Conservation (phyloP, 2,888 invertebrate species). For the Choreutis nemorana region DNA sequence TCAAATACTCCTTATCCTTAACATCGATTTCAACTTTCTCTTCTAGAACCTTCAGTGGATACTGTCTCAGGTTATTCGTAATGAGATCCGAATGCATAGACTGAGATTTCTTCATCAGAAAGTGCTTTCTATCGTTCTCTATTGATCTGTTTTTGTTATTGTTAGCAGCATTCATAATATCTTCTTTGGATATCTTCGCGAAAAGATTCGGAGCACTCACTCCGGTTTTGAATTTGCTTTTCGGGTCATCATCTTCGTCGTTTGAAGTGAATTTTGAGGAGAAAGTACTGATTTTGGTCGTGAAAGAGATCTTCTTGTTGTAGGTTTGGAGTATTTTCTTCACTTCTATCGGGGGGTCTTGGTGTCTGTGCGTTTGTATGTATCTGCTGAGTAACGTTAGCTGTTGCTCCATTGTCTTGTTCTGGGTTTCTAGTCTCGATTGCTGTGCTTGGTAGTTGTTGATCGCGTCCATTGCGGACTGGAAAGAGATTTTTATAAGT, state of each 20-base stretch:
- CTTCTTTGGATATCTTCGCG: conserved; percentile 37
- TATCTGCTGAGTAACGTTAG: conserved; percentile 76
- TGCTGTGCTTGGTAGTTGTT: conserved; percentile 68
- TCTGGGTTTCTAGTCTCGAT: conserved; percentile 74
- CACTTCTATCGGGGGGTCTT: conserved; percentile 78
- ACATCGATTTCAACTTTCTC: conserved; percentile 50
- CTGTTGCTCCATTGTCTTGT: conserved; percentile 78
- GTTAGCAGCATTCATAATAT: conserved; percentile 23
- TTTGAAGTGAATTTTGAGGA: conserved; percentile 37
- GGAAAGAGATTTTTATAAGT: conserved; percentile 33
- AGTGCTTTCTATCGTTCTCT: conserved; percentile 31
- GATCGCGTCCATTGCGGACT: conserved; percentile 73
- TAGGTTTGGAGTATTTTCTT: conserved; percentile 76
- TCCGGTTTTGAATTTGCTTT: conserved; percentile 37
- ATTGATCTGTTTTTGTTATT: conserved; percentile 18
- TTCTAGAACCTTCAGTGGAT: conserved; percentile 57
- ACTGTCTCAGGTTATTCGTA: conserved; percentile 27
- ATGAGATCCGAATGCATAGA: conserved; percentile 53
- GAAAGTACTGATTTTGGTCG: conserved; percentile 43
- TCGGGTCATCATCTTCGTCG: conserved; percentile 49
- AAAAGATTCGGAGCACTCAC: conserved; percentile 51
- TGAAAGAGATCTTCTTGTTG: conserved; percentile 39
- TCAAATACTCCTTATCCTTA: conserved; percentile 43
- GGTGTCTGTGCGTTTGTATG: conserved; percentile 72
- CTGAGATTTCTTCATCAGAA: conserved; percentile 51